Conservation (phyloP, 2,888 invertebrate species). For the Linnaemya tessellans region DNA sequence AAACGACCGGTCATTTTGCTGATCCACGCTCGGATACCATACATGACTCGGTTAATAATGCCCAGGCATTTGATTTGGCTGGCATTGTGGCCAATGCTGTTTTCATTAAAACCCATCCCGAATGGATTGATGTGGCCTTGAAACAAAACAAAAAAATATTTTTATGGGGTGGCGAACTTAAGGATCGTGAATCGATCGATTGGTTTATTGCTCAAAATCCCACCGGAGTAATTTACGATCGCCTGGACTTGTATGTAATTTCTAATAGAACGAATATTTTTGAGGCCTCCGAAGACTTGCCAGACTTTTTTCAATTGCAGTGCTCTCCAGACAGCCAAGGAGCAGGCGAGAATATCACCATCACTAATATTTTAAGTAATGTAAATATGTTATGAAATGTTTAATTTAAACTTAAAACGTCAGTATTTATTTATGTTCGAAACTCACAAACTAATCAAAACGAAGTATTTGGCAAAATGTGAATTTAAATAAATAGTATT, state of each 20-base stretch:
- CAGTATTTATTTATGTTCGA: background rate
- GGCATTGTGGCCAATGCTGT: constrained; percentile 96
- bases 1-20: constrained; percentile 84
- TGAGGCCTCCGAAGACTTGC: constrained; percentile 76
- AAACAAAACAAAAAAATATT: constrained; percentile 93
- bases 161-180: constrained; percentile 98
- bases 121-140: constrained; percentile 88
- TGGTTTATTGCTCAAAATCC: constrained; percentile 93
- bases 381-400: constrained; percentile 71
- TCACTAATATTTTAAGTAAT: constrained; percentile 78
- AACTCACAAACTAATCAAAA: background rate
- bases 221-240: constrained; percentile 98
- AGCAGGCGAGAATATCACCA: constrained; percentile 74
- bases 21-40: constrained; percentile 93
- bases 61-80: constrained; percentile 90
- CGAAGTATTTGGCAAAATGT: background rate
- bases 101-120: constrained; percentile 91
- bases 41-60: constrained; percentile 91
- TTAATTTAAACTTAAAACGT: background rate
- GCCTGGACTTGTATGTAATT: constrained; percentile 86
- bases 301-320: constrained; percentile 79
- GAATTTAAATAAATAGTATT: background rate
- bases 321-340: constrained; percentile 72
- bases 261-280: constrained; percentile 76
- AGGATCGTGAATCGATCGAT: constrained; percentile 91